Conservation (phyloP, 2,113 vertebrate species). For the Myrmophylax atrothorax region DNA sequence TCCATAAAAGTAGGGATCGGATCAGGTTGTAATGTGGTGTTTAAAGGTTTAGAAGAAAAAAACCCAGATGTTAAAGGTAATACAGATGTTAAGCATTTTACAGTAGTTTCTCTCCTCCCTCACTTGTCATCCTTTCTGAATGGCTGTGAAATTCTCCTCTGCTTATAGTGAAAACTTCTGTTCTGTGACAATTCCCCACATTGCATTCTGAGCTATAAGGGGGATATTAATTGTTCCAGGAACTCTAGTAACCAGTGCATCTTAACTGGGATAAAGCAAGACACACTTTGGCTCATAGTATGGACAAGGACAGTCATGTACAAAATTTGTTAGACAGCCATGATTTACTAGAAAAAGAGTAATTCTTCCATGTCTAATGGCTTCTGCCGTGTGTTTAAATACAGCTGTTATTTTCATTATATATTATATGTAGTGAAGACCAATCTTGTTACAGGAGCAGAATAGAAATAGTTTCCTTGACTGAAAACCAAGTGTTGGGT, state of each 20-base stretch:
- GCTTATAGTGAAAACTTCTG: not conserved
- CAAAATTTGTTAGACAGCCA: constrained; percentile 34
- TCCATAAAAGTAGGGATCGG: not conserved
- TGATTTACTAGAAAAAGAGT: constrained; percentile 7
- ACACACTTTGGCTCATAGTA: not conserved
- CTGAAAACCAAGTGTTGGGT: not conserved
- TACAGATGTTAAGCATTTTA: not conserved
- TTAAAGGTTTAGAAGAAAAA: not conserved
- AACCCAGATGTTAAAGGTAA: not conserved
- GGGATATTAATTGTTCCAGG: not conserved
- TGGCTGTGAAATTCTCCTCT: not conserved
- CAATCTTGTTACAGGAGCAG: not conserved
- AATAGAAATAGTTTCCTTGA: constrained; percentile 14
- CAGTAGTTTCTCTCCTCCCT: not conserved
- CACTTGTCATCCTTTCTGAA: not conserved
- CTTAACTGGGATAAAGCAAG: constrained; percentile 11
- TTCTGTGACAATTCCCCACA: not conserved
- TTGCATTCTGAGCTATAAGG: not conserved
- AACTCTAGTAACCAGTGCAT: not conserved
- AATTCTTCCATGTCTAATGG: constrained; percentile 16
- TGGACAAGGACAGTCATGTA: not conserved
- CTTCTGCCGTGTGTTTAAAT: constrained; percentile 44
- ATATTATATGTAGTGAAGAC: constrained; percentile 7
- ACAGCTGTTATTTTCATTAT: constrained; percentile 32
- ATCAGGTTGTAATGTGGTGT: not conserved